Percentiles rank a stretch among this genome's conserved stretches.
Conservation (phyloP, 2,797 vertebrate species). For the Pelobates cultripes region DNA sequence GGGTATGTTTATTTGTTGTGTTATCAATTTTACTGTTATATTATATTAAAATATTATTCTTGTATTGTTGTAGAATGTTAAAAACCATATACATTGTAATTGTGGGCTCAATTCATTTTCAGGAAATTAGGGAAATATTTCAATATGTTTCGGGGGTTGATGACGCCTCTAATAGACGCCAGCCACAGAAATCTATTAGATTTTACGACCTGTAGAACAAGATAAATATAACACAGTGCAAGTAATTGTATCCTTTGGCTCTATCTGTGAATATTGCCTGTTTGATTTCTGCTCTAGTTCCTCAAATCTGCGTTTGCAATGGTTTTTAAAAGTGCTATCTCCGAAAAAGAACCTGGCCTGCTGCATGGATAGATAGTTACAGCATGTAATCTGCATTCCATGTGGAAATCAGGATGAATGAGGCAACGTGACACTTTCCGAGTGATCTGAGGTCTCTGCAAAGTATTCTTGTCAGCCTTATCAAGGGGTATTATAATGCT, state of each 20-base stretch:
- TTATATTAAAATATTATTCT: too few species aligned
- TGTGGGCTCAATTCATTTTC: conserved; percentile 7
- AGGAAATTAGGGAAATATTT: conserved; percentile 29
- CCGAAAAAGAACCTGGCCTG: neutral
- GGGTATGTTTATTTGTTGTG: too few species aligned
- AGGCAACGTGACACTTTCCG: conserved; percentile 23
- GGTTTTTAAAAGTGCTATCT: neutral
- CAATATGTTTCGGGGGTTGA: conserved; percentile 8
- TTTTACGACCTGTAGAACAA: conserved; percentile 9
- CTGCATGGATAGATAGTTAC: conserved; percentile 3
- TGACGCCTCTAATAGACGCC: conserved; percentile 24
- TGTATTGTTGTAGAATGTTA: too few species aligned
- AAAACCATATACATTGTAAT: conserved; percentile 13
- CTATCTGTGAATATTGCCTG: neutral
- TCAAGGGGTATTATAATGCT: conserved; percentile 32
- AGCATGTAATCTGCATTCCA: conserved; percentile 13
- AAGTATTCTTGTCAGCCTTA: conserved; percentile 37
- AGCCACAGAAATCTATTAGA: conserved; percentile 28
- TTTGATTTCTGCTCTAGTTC: neutral
- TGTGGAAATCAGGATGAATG: conserved; percentile 16
- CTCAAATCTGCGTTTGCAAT: neutral
- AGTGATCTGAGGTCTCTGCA: conserved; percentile 39
- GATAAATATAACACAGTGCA: conserved; percentile 28
- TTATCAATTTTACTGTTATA: too few species aligned
- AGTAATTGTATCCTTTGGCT: conserved; percentile 27